A percentile compares a stretch with the other conserved stretches of the same genome.
Conservation (phyloP, 2,113 vertebrate species). For the Shinisaurus crocodilurus region DNA sequence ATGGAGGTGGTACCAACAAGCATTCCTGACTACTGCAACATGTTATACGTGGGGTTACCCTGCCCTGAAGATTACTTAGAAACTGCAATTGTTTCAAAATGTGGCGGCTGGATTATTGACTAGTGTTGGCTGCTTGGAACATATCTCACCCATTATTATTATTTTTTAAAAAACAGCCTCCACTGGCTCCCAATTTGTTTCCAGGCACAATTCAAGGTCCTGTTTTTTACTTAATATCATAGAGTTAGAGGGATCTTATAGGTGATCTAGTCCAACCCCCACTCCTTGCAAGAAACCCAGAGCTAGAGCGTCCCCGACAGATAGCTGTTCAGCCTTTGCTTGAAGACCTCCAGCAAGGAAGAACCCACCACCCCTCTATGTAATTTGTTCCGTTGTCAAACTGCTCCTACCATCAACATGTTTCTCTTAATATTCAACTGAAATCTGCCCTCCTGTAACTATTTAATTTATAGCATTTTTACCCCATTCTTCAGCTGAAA, state of each 20-base stretch:
- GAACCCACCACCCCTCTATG: too few species aligned
- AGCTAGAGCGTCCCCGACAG: not conserved
- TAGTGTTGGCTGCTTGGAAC: not conserved
- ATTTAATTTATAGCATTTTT: too few species aligned
- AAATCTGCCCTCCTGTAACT: too few species aligned
- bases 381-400: too few species aligned
- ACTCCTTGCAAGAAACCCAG: not conserved
- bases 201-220: not conserved
- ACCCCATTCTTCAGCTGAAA: too few species aligned
- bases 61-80: not conserved
- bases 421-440: too few species aligned
- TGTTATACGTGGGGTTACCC: not conserved
- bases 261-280: not conserved
- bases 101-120: not conserved
- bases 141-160: not conserved
- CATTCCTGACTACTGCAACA: not conserved
- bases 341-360: not conserved
- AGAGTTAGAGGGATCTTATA: not conserved
- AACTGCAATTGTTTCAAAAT: not conserved
- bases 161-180: too few species aligned
- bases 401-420: too few species aligned
- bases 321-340: not conserved
- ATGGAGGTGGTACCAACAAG: not conserved
- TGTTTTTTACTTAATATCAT: not conserved
- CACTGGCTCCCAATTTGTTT: not conserved